Evolutionary conservation across 2,113 vertebrate genomes (phyloP).

Genomic region (Leptosomus discolor): DNA sequence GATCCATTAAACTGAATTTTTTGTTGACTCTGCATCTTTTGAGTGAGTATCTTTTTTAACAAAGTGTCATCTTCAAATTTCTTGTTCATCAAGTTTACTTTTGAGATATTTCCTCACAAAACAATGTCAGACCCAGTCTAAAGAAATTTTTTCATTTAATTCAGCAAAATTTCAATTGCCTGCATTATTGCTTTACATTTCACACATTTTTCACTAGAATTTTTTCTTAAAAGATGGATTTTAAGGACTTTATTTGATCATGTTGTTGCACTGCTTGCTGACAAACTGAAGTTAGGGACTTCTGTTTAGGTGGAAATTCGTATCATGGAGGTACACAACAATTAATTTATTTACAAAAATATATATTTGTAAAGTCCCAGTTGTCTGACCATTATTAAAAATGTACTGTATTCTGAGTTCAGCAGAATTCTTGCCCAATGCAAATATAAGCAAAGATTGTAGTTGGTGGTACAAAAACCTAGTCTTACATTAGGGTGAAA

Average conservation of each 20-base stretch:
- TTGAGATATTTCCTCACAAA: background rate
- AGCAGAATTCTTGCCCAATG: background rate
- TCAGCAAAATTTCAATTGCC: background rate
- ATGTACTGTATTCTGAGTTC: background rate
- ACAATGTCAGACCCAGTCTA: background rate
- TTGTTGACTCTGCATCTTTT: background rate
- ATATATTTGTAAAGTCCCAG: background rate
- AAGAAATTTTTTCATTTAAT: background rate
- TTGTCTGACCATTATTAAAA: background rate
- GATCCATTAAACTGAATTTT: background rate
- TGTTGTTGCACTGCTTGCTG: background rate
- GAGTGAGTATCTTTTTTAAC: background rate
- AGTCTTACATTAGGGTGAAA: background rate
- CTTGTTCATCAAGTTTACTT: background rate
- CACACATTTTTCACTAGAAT: background rate
- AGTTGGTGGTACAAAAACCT: background rate
- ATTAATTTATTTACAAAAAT: background rate
- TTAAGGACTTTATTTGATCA: background rate
- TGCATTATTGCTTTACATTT: background rate
- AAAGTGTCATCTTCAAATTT: background rate
- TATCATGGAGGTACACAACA: background rate
- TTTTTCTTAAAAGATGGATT: background rate
- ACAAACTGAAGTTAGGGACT: background rate
- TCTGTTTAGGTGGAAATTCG: background rate
- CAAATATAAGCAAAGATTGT: background rate